Evolutionary conservation across 2,797 vertebrate species (phyloP), one percentile per base, ranked within the genome.

Genomic region (Acridotheres tristis): DNA sequence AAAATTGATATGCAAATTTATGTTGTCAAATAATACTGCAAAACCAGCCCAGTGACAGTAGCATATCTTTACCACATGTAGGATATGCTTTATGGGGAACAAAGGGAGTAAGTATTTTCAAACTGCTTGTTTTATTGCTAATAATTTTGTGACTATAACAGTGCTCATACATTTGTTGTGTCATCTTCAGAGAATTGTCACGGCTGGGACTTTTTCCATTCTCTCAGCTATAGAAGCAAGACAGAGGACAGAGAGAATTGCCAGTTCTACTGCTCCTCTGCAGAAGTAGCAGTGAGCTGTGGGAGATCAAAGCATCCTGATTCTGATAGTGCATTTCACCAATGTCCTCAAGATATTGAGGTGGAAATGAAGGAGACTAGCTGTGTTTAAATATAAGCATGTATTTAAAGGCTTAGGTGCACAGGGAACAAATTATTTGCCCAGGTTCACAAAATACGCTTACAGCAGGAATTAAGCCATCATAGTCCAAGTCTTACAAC

Each of bases 101-200:
- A 66, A 50, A 14, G 8, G 26, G 62, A 80, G 43, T 20, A 68
- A 71, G 27, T 93, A 7, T 93, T 87, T 90, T 89, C 59, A 55
- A 83, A 80, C 30, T 68, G n/a, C 61, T 87, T 25, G 26, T 38
- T 95, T 91, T 91, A 69, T 88, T 89, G 25, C 53, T 90, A 71
- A 66, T 94, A 66, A 84, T 79, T 91, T 53, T 76, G 43, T 82
- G 53, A 53, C 47, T 25, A 0, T 72, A 88, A 65, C 63, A 84
- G n/a, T 38, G 18, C 14, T 32, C 6, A 0, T 48, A 38, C 19
- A 27, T 92, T 92, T 81, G 51, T 81, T 85, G 32, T 61, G 34
- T 58, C 40, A 54, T 80, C 45, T 32, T 19, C 48, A 69, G 48
- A 36, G 84, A n/a, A 27, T 72, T 86, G 34, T 58, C 30, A 72